Percentiles rank a stretch among this genome's conserved stretches.
These are phyloP conservation scores for Trachythela sp. DNA, from an alignment of 64 coral and sea anemone genomes.

Conservation along the genomic window DNA sequence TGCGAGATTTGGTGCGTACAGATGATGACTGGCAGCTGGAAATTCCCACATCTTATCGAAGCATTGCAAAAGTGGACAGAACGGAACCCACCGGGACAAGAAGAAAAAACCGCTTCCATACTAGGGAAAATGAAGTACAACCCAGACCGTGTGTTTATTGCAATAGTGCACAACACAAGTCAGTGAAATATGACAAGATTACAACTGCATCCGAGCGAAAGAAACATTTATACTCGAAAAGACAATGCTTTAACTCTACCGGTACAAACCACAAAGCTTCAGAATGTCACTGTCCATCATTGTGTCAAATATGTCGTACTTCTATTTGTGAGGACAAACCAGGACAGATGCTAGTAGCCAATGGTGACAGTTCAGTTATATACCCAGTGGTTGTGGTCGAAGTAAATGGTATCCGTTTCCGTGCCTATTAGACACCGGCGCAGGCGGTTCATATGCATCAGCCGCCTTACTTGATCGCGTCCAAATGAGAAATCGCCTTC, in stretches of 20 bases:
- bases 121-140: not conserved
- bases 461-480: not conserved
- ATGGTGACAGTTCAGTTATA: too few species aligned
- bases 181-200: not conserved
- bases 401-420: too few species aligned
- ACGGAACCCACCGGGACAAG: not conserved
- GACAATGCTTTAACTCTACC: not conserved
- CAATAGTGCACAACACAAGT: too few species aligned
- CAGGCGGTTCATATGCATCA: too few species aligned
- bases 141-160: constrained; percentile 16
- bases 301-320: too few species aligned
- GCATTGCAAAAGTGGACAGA: constrained; percentile 27
- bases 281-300: too few species aligned
- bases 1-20: constrained; percentile 18
- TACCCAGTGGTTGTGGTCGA: too few species aligned
- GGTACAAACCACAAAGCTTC: too few species aligned
- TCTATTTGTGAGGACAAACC: too few species aligned
- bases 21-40: constrained; percentile 30
- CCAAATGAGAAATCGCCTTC: not conserved
- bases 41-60: not conserved
- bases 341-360: too few species aligned
- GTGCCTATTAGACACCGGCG: too few species aligned
- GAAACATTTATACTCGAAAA: not conserved
- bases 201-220: not conserved
- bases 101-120: not conserved